Conservation (phyloP, 2,888 invertebrate genomes). For the Netelia inedita region DNA sequence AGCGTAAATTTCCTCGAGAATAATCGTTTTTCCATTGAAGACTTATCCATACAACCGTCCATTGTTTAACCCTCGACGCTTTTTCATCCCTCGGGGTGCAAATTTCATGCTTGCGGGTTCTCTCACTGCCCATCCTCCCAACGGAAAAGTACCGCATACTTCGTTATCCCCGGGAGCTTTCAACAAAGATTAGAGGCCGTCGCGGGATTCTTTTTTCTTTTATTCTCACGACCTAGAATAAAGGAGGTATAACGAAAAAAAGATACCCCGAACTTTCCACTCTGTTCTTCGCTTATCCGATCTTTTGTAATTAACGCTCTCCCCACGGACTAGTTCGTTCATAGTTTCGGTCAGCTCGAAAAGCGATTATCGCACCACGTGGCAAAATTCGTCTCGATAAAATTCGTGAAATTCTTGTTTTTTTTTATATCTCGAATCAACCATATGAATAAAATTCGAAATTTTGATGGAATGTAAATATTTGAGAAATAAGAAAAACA, state of each 20-base stretch:
- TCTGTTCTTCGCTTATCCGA: constrained; percentile 25
- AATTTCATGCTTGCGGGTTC: constrained; percentile 11
- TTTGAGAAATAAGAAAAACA: not conserved
- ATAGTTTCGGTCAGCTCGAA: constrained; percentile 9
- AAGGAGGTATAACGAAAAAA: not conserved
- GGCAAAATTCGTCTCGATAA: not conserved
- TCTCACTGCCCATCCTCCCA: not conserved
- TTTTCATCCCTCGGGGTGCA: not conserved
- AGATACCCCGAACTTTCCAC: constrained; percentile 26
- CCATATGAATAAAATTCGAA: not conserved
- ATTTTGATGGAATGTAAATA: not conserved
- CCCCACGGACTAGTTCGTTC: not conserved
- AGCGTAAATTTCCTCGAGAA: constrained; percentile 40
- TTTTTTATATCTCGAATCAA: not conserved
- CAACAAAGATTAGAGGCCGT: constrained; percentile 30
- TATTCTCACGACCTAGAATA: not conserved
- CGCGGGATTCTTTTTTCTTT: constrained; percentile 4
- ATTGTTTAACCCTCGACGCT: constrained; percentile 44
- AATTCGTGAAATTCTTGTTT: not conserved
- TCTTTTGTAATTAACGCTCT: constrained; percentile 43
- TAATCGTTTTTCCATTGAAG: constrained; percentile 53
- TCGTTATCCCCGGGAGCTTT: constrained; percentile 49
- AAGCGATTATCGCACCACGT: constrained; percentile 34
- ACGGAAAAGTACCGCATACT: not conserved
- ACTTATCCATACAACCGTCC: constrained; percentile 18